Evolutionary conservation across 2,888 invertebrate species (phyloP), one percentile per base, ranked within the genome.

Genomic region (Calliphora vomitoria): DNA sequence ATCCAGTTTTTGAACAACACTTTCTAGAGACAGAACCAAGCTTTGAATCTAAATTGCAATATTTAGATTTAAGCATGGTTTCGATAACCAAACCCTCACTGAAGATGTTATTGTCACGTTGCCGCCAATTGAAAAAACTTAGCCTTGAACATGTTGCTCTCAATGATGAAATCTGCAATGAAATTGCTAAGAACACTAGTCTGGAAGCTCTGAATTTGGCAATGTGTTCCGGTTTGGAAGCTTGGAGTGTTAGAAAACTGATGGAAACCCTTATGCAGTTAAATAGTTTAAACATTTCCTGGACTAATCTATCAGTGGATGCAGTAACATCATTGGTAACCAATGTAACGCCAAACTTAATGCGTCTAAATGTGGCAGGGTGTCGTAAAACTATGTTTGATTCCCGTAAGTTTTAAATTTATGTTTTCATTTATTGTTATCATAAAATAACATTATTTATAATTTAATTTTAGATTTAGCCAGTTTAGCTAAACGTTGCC

Each of bases 61-160:
- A 96, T 93, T 94, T 98, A 87, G 98, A 98, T 93, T 94, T 98
- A 13, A 97, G 98, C 91, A 97, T 98, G 96, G 95, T 96, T 0
- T 94, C 95, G 0, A 95, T 97, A 44, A 95, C 96, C 18, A 90
- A 94, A 0, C 90, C 92, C 0, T 95, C 95, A 0, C 93, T 97
- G n/a, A 94, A 94, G 90, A 92, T 93, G 53, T 92, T 96, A 20
- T 94, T 98, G 50, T 93, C 94, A 1, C 94, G 95, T 8, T 98
- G 98, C 93, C 94, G 95, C 6, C 94, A 95, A 13, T 94, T 98
- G 47, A 96, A 95, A 91, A 98, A 98, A 92, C 94, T 98, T 4
- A 98, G 98, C 90, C 93, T 98, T 79, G 99, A 99, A 93, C 96
- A 96, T 90, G 95, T 97, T 25, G 93, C 93, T 10, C 86, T 98